Evolutionary conservation across 1,140 invertebrate genomes (phyloP), one percentile per base, ranked within the genome.

Genomic region (Trichonephila clavata): DNA sequence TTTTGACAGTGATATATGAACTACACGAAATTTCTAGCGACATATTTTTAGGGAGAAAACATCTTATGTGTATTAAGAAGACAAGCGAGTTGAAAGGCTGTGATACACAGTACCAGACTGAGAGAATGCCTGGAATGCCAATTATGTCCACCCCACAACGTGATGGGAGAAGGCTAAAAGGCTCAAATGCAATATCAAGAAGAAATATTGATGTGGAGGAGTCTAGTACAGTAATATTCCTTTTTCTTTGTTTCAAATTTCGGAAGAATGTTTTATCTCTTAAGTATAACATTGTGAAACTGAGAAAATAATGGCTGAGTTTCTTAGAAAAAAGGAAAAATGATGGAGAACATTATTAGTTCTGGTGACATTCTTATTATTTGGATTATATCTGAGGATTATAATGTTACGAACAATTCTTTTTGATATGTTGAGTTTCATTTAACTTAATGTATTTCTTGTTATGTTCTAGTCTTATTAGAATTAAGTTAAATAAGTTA

Each of bases 1-100:
- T 90, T 61, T 32, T 80, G 89, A 90, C 89, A 81, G 50, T 90
- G 89, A 90, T 90, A 68, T 39, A 90, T 90, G 68, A 60, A 81
- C 24, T 90, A n/a, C 50, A 27, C 50, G 21, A 90, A 81, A 90
- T 60, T 61, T 90, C 14, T 60, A 24, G 21, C 16, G 68, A 81
- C 89, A 90, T 81, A 43, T 65, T 89, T 89, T 39, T 89, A n/a
- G 71, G 57, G 65, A 21, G 86, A 65, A 50, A 39, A 20, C 59
- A 13, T 43, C 16, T 77, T 18, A 27, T 32, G 32, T 50, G 10
- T 24, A 77, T 18, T 6, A 27, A 87, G 86, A 87, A 21, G 16
- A 24, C 65, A 7, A 39, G 32, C 24, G 13, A 32, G 27, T 32
- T 77, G 68, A 39, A 87, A 18, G 27, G 16, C 32, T 50, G 63